Evolutionary conservation across 1,140 invertebrate genomes (phyloP), one percentile per base, ranked within the genome.

Genomic region (Lutraria rhynchaena): DNA sequence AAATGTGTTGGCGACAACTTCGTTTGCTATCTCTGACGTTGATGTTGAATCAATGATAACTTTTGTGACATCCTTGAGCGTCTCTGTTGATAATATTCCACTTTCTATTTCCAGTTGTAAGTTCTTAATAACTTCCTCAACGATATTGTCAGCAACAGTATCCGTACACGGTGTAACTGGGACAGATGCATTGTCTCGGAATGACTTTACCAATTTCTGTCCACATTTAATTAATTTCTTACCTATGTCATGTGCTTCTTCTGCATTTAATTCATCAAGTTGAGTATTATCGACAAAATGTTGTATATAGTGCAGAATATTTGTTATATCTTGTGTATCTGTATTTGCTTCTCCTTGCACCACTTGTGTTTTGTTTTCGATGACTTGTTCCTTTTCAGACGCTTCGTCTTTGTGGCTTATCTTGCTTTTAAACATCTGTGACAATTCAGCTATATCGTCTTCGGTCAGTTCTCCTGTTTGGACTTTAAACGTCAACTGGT

Each of bases 101-200:
- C 49, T 76, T 11, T 75, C 73, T 58, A 82, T 60, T 41, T 82
- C 63, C 17, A 65, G 29, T 44, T 70, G 71, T n/a, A 82, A 29
- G 19, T n/a, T 76, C 46, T 27, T 29, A 1, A 70, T 82, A 5
- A 82, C 61, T 49, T 82, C 71, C 22, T 76, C 70, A 2, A 76
- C 51, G 3, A 69, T 51, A 37, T 60, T 33, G 17, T 35, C 61
- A 37, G 71, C 73, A 35, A 70, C 7, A 15, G 19, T 46, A 24
- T 82, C 73, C 9, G 71, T 76, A 19, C 49, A 41, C 35, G 61
- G n/a, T 35, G 73, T 57, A 58, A 11, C 51, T 44, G 55, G 17
- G 7, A 35, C 31, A 27, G 37, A 27, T 27, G 17, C 35, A 41
- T 15, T 41, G 5, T 41, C 37, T 41, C 5, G 37, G 9, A 24